phyloP scores from a whole-genome alignment of 2,113 vertebrate species.

The Tonatia bakeri region DNA sequence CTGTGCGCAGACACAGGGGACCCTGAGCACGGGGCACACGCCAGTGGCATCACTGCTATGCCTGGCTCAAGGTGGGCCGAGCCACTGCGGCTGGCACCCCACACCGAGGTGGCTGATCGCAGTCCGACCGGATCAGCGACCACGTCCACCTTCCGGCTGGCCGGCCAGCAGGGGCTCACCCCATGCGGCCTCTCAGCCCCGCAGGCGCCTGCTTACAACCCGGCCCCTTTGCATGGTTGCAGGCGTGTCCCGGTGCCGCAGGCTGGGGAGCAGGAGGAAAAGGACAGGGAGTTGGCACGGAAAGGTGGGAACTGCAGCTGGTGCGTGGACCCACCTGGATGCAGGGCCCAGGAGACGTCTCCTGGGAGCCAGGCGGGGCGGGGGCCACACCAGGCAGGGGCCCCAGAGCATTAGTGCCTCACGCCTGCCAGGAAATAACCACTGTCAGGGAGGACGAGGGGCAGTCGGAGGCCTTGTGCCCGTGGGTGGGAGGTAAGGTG shows the following conservation, averaged over 20 bases:
- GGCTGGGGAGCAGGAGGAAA: fast-evolving
- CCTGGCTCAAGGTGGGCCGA: not conserved
- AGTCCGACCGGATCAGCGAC: fast-evolving
- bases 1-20: not conserved
- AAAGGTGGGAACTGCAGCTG: no score
- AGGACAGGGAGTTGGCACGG: fast-evolving
- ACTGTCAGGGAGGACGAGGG: no score
- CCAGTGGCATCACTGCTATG: fast-evolving
- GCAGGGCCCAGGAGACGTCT: not conserved
- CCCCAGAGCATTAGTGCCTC: not conserved
- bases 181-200: not conserved
- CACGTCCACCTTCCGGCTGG: fast-evolving
- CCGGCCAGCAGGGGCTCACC: fast-evolving
- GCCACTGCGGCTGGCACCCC: no score
- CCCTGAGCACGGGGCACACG: not conserved
- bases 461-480: fast-evolving
- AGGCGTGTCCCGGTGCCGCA: fast-evolving
- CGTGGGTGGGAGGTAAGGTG: fast-evolving
- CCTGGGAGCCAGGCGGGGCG: no score
- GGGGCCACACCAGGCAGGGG: not conserved
- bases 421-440: not conserved
- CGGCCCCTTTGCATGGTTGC: fast-evolving
- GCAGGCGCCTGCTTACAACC: not conserved
- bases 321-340: fast-evolving
- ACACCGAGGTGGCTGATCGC: fast-evolving